Evolutionary conservation across 1,140 invertebrate species (phyloP), one percentile per base, ranked within the genome.

Genomic region (Eubasilissa regina): DNA sequence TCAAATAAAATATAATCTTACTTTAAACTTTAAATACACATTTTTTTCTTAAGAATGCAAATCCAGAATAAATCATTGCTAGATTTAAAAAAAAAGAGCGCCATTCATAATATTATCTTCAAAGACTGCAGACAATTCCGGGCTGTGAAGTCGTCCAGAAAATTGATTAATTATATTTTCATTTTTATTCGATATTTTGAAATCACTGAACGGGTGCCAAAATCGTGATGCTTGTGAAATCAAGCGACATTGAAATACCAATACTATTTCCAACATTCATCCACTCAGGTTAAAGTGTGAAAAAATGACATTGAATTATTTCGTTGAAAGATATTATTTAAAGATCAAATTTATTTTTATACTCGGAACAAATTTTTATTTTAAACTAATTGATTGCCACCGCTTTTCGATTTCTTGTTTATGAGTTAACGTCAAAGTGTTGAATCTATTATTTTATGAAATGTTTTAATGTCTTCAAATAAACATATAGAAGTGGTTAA

Each of bases 141-240:
- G 17, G 17, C 21, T 21, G 55, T 58, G 55, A 58, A 19, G 13
- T 58, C 17, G 55, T 19, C n/a, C 55, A 10, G 53, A 58, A 58
- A 58, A 58, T 58, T 58, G 55, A 58, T 58, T 58, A 58, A 58
- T 58, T 58, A 19, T 21, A 58, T 58, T 58, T 58, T 21, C 55
- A 58, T 21, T 58, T 58, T 58, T 21, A 35, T 64, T 64, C 60
- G 60, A 64, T 64, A 64, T 64, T 64, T 21, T 43, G 60, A 35
- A 64, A 64, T 35, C 19, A 13, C 35, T 8, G 11, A 64, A n/a
- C 35, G 60, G n/a, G 19, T 64, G 60, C 60, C 60, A 64, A 25
- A 21, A 62, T 21, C n/a, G n/a, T n/a, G 11, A 11, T 21, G 35
- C 60, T 21, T 58, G 55, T 43, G 60, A 43, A 51, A 25, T 43